phyloP scores from a whole-genome alignment of 2,888 invertebrate species.

The Conops quadrifasciatus region DNA sequence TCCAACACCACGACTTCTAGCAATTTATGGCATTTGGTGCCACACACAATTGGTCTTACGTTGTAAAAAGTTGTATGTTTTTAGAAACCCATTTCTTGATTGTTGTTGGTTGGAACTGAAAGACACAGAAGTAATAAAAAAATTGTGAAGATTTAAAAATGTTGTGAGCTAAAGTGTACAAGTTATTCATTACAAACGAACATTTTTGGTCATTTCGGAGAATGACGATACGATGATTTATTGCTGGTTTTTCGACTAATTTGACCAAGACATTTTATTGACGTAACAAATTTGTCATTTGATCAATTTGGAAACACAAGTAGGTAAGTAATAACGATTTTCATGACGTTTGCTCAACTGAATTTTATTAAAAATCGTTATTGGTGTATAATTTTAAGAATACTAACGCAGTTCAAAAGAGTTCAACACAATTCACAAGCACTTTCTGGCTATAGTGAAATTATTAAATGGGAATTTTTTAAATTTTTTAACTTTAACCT shows the following conservation, averaged over 20 bases:
- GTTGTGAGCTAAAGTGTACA: constrained; percentile 2
- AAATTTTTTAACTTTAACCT: no score
- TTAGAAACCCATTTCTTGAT: not conserved
- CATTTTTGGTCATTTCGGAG: not conserved
- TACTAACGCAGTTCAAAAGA: no score
- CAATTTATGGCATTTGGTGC: constrained; percentile 19
- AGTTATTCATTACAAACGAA: not conserved
- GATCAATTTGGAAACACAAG: constrained; percentile 1
- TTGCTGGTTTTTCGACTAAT: not conserved
- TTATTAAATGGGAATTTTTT: no score
- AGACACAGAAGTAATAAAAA: not conserved
- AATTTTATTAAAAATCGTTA: no score
- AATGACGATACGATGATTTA: constrained; percentile 7
- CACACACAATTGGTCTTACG: no score
- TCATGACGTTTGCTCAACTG: no score
- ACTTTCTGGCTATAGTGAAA: no score
- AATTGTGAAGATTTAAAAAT: constrained; percentile 1
- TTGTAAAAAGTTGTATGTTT: not conserved
- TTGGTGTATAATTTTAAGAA: no score
- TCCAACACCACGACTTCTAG: constrained; percentile 9
- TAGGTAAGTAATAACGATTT: no score
- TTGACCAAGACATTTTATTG: no score
- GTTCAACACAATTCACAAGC: no score
- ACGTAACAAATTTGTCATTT: not conserved
- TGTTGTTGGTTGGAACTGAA: no score